Evolutionary conservation across 2,113 vertebrate species (phyloP), one percentile per base, ranked within the genome.

Genomic region (Origma solitaria): DNA sequence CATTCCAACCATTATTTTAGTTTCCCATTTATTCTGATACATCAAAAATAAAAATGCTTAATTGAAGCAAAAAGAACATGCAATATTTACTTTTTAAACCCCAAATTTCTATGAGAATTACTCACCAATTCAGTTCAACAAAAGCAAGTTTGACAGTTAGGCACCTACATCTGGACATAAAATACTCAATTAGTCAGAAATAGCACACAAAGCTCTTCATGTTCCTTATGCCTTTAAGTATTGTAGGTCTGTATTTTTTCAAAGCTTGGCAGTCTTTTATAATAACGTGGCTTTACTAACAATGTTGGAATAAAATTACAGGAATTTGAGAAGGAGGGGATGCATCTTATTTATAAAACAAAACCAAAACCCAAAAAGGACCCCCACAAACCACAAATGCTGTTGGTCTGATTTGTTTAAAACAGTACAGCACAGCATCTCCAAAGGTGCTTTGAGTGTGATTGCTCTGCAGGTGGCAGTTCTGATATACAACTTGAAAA

Each of bases 401-500:
- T 47, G 9, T 66, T 72, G 61, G 50, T 89, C 12, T 60, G 27
- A 40, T 33, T 37, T 64, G 9, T 86, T 86, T 82, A 57, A 78
- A 91, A 51, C 25, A 58, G 9, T 56, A 25, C 51, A 12, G 33
- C 9, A 44, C 30, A 71, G 23, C 14, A 69, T 79, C 66, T 91
- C 50, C 69, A 15, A 65, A 95, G 45, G n/a, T 86, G n/a, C 57
- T 90, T 68, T 58, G 50, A 94, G 47, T 68, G 72, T 20, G 5
- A 24, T 80, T 94, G 35, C 68, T 86, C 75, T 95, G 53, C 84
- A 93, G 92, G 81, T 93, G 81, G 60, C 88, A 69, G 56, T 92
- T 95, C 56, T 92, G 37, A 86, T 93, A 56, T 71, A 85, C 0
- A 14, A 68, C 42, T 49, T 72, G 64, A 77, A 94, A 95, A 64